Percentiles rank a stretch among this genome's conserved stretches.
Evolutionary conservation across 1,140 invertebrate species (phyloP).

Genomic region (Forficula auricularia): DNA sequence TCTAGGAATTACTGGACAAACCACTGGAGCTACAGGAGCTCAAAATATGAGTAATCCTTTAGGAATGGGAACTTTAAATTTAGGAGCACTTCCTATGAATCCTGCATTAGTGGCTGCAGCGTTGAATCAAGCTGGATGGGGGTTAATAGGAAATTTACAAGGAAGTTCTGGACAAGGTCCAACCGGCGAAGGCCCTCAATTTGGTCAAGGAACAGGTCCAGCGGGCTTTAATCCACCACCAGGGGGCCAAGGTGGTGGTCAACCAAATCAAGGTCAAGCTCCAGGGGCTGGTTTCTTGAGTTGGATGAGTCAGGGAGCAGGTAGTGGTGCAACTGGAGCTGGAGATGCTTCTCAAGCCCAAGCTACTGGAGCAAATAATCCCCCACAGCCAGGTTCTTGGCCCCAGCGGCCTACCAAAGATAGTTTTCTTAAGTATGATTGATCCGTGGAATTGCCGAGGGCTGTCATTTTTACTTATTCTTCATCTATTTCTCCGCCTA

Average conservation of each 20-base stretch:
- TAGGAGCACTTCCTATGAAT: slow-evolving; percentile 70
- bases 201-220: slow-evolving; percentile 12
- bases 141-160: slow-evolving; percentile 44
- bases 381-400: slow-evolving; percentile 31
- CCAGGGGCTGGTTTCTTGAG: slow-evolving; percentile 31
- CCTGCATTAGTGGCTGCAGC: slow-evolving; percentile 69
- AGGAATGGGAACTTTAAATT: slow-evolving; percentile 47
- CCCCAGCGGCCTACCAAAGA: slow-evolving; percentile 32
- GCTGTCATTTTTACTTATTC: neutral
- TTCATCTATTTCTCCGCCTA: no score
- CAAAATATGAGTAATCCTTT: slow-evolving; percentile 34
- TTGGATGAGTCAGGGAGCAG: slow-evolving; percentile 34
- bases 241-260: slow-evolving; percentile 19
- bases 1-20: slow-evolving; percentile 49
- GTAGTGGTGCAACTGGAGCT: slow-evolving; percentile 26
- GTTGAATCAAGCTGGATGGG: slow-evolving; percentile 54
- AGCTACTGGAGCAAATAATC: slow-evolving; percentile 27
- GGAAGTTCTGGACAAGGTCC: slow-evolving; percentile 35
- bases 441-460: neutral
- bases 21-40: slow-evolving; percentile 19
- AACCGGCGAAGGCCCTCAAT: neutral
- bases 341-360: slow-evolving; percentile 9
- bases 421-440: slow-evolving; percentile 33
- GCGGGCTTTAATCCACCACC: slow-evolving; percentile 9
- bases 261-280: slow-evolving; percentile 27